These are phyloP conservation scores for Tetanocera ferruginea DNA, from an alignment of 2,888 invertebrate genomes.

Conservation along the genomic window DNA sequence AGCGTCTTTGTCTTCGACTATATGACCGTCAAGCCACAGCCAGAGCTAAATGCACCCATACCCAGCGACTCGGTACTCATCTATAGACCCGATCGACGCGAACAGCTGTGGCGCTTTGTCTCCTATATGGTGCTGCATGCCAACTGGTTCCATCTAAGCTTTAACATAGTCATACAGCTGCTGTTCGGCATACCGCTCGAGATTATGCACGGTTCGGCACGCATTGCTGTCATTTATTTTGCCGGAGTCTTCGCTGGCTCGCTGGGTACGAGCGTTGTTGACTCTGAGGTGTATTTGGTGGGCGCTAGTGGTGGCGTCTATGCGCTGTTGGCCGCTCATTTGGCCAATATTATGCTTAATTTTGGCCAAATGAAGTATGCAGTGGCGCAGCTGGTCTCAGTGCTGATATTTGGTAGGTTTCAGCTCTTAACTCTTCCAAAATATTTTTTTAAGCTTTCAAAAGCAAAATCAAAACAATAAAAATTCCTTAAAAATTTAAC, in stretches of 20 bases:
- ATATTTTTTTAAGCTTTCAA: constrained; percentile 4
- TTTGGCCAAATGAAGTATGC: constrained; percentile 97
- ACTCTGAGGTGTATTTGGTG: constrained; percentile 93
- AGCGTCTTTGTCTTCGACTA: constrained; percentile 93
- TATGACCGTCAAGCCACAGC: constrained; percentile 75
- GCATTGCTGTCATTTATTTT: constrained; percentile 90
- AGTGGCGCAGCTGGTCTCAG: constrained; percentile 87
- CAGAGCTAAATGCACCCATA: constrained; percentile 90
- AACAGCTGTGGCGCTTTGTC: constrained; percentile 93
- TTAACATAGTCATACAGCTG: constrained; percentile 94
- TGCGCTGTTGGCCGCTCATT: constrained; percentile 95
- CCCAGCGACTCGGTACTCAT: constrained; percentile 94
- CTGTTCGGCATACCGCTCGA: constrained; percentile 94
- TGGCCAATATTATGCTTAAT: constrained; percentile 95
- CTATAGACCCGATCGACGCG: constrained; percentile 91
- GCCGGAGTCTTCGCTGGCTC: constrained; percentile 93
- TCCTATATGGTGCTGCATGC: constrained; percentile 96
- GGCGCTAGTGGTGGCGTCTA: constrained; percentile 99
- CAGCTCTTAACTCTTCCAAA: constrained; percentile 8
- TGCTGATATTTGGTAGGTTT: constrained; percentile 87
- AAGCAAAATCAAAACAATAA: constrained; percentile 36
- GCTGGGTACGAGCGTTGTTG: constrained; percentile 88
- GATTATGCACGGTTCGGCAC: constrained; percentile 93
- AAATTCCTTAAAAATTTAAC: constrained; percentile 20
- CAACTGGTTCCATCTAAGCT: constrained; percentile 94